Evolutionary conservation across 1,140 invertebrate species (phyloP).

Genomic region (Heliothis virescens): DNA sequence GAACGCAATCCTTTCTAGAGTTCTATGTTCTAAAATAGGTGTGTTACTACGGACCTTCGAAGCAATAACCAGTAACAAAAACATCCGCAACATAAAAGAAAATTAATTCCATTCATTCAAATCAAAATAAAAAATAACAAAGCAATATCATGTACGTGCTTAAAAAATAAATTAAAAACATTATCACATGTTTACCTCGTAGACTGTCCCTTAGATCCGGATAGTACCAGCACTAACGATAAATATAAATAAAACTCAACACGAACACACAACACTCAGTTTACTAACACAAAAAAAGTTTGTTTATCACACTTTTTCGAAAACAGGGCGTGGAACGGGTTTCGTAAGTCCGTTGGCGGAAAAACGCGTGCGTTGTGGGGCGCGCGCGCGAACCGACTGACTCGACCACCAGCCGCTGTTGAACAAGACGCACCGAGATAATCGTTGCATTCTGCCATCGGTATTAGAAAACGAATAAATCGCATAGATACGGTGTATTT

Average conservation of each 20-base stretch:
- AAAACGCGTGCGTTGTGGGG: conserved; percentile 52
- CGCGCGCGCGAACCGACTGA: conserved; percentile 59
- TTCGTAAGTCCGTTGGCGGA: conserved; percentile 52
- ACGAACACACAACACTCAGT: conserved; percentile 66
- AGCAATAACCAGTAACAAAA: neutral
- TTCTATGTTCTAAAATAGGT: conserved; percentile 22
- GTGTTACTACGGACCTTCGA: neutral
- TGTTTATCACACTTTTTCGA: conserved; percentile 62
- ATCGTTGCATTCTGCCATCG: conserved; percentile 56
- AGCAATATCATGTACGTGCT: conserved; percentile 34
- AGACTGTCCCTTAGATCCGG: conserved; percentile 64
- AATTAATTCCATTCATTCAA: conserved; percentile 45
- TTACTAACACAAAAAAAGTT: conserved; percentile 65
- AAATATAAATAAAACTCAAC: conserved; percentile 57
- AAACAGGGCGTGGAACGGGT: conserved; percentile 58
- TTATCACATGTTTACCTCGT: conserved; percentile 67
- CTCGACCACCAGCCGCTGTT: conserved; percentile 49
- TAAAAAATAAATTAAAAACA: conserved; percentile 63
- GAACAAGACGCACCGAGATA: conserved; percentile 53
- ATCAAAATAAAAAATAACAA: conserved; percentile 43
- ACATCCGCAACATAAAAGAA: conserved; percentile 28
- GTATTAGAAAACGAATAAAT: conserved; percentile 67
- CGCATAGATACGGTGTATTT: conserved; percentile 59
- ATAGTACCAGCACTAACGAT: conserved; percentile 51
- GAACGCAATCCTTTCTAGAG: conserved; percentile 43